Base-by-base conservation (phyloP, 2,888 invertebrate genomes). In the Meganola albula region DNA sequence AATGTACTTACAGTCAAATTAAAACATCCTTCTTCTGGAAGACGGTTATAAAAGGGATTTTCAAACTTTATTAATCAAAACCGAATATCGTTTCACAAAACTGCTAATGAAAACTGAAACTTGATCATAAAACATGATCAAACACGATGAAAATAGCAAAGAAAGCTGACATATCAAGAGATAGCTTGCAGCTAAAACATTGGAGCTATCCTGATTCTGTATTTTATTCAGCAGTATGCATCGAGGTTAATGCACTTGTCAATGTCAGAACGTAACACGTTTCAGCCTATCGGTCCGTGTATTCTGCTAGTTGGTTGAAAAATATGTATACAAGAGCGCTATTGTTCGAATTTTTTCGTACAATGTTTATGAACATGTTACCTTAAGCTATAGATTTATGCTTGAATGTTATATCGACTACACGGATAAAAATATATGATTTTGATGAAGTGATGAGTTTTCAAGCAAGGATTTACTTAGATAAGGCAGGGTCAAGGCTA, bases 241-340 rank as follows among this genome's bases (percentile, higher is more conserved):
- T 34, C 37, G 40, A 41, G 56, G 53, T 53, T 58, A 57, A 60
- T 58, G 53, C 48, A 54, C 58, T 47, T 58, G 61, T 58, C 60
- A 57, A 44, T 48, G 57, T 60, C 57, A 54, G 45, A 36, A 37
- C 36, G 40, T 44, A 37, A 49, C 50, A 45, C 46, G 50, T 49
- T 48, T 31, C 43, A 38, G 50, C 43, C 53, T 52, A 52, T 52
- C 53, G 37, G 41, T 36, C 36, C 46, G 34, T 46, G 53, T 36
- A 27, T 38, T 40, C 44, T 27, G 40, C 33, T 48, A 41, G 48
- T 41, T 49, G 40, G 36, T 35, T 36, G 33, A 48, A 52, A 50
- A 52, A 52, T 52, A 48, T 34, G n/a, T 6, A 16, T n/a, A 50
- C 53, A 41, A 27, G 14, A 16, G 14, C 27, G 29, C 40, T 35